Base-by-base conservation (phyloP, 2,113 vertebrate species). In the Melanostigma gelatinosum region DNA sequence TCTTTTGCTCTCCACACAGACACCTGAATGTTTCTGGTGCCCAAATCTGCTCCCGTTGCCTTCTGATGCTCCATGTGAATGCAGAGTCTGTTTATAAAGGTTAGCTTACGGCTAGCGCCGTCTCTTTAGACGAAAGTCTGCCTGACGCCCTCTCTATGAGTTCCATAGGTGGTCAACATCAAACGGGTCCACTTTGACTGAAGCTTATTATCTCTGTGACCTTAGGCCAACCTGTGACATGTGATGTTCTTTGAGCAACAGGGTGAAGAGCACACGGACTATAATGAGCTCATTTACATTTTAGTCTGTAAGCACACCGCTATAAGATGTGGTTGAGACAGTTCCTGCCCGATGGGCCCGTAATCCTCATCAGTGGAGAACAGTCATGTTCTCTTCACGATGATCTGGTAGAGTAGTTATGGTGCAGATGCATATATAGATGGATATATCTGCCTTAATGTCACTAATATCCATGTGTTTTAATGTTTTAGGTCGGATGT, bases 401-500 rank as follows among this genome's bases (percentile, higher is more conserved):
- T 85, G 52, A 80, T 85, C 82, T 32, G 2, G 29, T 61, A 48
- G 85, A 69, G 68, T 77, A 46, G 15, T 74, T 29, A 60, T 60
- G 50, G 34, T 55, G 32, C 5, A 6, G 5, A 34, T 34, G 34
- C 34, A 34, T 34, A 34, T 34, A 34, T 34, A 34, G 34, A 38
- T 38, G 36, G 16, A 44, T 62, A n/a, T 75, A 34, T 27, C 34
- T 32, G 29, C 71, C 6, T 74, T 72, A 38, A 60, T 87, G 44
- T 63, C n/a, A 54, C 34, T 77, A 52, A 72, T 44, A 15, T 48
- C 57, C 65, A 34, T 32, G 2, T 20, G n/a, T 63, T 74, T 5
- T 69, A 11, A 67, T 75, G 32, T 72, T 75, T 83, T 72, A 99
- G 98, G 93, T 99, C 98, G 36, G 98, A 99, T 91, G 98, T 98